These are phyloP conservation scores for Opisthograptis luteolata DNA, from an alignment of 2,888 invertebrate species.

Conservation along the genomic window DNA sequence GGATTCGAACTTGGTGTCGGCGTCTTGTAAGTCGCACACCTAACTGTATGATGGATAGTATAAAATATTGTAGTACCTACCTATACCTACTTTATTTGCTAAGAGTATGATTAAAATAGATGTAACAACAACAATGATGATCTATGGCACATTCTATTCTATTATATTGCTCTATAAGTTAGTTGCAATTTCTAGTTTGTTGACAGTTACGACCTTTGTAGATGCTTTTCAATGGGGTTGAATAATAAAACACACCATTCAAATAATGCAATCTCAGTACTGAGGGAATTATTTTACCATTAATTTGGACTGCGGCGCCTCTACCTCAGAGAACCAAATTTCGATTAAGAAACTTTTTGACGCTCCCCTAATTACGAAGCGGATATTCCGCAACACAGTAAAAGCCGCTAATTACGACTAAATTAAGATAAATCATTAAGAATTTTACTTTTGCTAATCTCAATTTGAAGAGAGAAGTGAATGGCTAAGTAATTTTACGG, in stretches of 20 bases:
- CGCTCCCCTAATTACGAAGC: slow-evolving; percentile 60
- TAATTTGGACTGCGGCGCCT: slow-evolving; percentile 17
- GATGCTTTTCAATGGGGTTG: too few species aligned
- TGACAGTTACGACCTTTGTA: too few species aligned
- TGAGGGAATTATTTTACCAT: slow-evolving; percentile 23
- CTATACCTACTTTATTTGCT: too few species aligned
- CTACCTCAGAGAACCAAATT: slow-evolving; percentile 12
- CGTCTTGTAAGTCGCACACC: too few species aligned
- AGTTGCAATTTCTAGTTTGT: too few species aligned
- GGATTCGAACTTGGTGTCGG: too few species aligned
- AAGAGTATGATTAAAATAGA: too few species aligned
- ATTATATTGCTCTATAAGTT: too few species aligned
- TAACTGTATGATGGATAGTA: too few species aligned
- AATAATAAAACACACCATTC: not conserved
- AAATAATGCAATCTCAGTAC: slow-evolving; percentile 7
- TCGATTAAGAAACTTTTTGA: slow-evolving; percentile 67
- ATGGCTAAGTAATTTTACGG: slow-evolving; percentile 15
- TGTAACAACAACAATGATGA: too few species aligned
- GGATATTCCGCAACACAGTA: slow-evolving; percentile 46
- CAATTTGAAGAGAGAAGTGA: slow-evolving; percentile 17
- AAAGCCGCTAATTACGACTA: slow-evolving; percentile 49
- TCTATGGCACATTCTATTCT: too few species aligned
- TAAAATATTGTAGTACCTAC: too few species aligned
- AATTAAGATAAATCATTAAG: slow-evolving; percentile 47
- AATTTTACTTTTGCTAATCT: slow-evolving; percentile 35